phyloP scores from a whole-genome alignment of 1,140 invertebrate species.

The Chymomyza costata region DNA sequence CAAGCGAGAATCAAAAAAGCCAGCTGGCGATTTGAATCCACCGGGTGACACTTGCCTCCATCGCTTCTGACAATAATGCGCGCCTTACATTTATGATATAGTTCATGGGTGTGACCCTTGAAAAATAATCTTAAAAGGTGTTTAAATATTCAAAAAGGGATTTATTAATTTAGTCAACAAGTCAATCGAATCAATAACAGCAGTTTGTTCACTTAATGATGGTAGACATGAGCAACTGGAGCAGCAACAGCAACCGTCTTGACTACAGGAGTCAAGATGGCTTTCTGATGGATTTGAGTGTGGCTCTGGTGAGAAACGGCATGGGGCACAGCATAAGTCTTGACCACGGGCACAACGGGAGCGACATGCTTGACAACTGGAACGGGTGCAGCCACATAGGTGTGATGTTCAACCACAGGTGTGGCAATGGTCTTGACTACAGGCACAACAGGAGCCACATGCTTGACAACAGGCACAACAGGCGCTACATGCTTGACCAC shows the following conservation, averaged over 20 bases:
- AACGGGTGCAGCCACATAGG: constrained; percentile 10
- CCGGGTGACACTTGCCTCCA: no score
- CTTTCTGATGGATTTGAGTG: constrained; percentile 65
- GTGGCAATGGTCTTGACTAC: constrained; percentile 45
- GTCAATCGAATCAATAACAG: not conserved
- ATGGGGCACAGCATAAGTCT: constrained; percentile 36
- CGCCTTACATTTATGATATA: no score
- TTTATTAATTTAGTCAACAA: constrained; percentile 57
- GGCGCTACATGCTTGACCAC: constrained; percentile 45
- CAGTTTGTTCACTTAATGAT: constrained; percentile 39
- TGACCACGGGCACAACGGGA: constrained; percentile 27
- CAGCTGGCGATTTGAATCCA: no score
- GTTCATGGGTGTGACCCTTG: no score
- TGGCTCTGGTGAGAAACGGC: constrained; percentile 77
- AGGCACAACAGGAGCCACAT: constrained; percentile 32
- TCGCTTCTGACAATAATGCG: no score
- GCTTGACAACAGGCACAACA: constrained; percentile 43
- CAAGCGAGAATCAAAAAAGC: no score
- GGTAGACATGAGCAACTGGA: constrained; percentile 46
- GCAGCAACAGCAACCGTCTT: constrained; percentile 10
- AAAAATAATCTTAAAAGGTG: no score
- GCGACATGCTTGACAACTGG: constrained; percentile 68
- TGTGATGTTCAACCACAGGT: constrained; percentile 24
- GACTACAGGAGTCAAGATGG: constrained; percentile 38
- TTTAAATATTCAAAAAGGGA: no score